These are phyloP conservation scores for Acleris sparsana DNA, from an alignment of 2,888 invertebrate species.

Conservation along the genomic window DNA sequence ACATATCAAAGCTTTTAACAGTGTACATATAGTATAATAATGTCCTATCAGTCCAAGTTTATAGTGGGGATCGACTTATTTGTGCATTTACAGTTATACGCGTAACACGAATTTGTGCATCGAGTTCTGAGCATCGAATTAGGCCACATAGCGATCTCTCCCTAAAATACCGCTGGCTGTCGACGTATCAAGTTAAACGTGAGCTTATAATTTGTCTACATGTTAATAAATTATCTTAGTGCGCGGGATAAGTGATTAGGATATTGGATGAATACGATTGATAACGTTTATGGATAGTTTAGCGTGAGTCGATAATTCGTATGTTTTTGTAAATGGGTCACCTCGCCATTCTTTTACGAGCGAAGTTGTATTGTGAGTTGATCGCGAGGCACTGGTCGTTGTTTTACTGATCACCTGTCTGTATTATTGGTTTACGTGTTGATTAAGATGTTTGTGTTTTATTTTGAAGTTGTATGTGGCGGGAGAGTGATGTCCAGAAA, in stretches of 20 bases:
- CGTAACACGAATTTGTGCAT: conserved; percentile 84
- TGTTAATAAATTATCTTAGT: conserved; percentile 46
- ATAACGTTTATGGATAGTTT: conserved; percentile 66
- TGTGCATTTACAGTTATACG: conserved; percentile 82
- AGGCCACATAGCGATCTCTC: conserved; percentile 85
- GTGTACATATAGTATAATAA: conserved; percentile 40
- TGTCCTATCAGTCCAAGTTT: conserved; percentile 47
- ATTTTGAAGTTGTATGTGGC: conserved; percentile 65
- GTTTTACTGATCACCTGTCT: conserved; percentile 32
- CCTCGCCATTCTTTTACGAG: conserved; percentile 79
- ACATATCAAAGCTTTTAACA: conserved; percentile 18
- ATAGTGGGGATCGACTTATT: conserved; percentile 64
- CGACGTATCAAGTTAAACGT: conserved; percentile 82
- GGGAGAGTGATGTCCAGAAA: conserved; percentile 80
- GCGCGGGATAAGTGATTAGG: conserved; percentile 44
- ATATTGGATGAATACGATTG: conserved; percentile 55
- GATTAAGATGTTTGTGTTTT: conserved; percentile 55
- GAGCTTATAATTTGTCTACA: conserved; percentile 68
- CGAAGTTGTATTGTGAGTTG: conserved; percentile 66
- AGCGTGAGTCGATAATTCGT: conserved; percentile 77
- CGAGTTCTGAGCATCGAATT: conserved; percentile 82
- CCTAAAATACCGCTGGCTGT: conserved; percentile 84
- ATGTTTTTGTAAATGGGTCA: conserved; percentile 83
- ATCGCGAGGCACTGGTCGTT: conserved; percentile 45
- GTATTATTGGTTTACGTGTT: conserved; percentile 25